These are phyloP conservation scores for Hemistola chrysoprasaria DNA, from an alignment of 2,888 invertebrate species.

Conservation along the genomic window DNA sequence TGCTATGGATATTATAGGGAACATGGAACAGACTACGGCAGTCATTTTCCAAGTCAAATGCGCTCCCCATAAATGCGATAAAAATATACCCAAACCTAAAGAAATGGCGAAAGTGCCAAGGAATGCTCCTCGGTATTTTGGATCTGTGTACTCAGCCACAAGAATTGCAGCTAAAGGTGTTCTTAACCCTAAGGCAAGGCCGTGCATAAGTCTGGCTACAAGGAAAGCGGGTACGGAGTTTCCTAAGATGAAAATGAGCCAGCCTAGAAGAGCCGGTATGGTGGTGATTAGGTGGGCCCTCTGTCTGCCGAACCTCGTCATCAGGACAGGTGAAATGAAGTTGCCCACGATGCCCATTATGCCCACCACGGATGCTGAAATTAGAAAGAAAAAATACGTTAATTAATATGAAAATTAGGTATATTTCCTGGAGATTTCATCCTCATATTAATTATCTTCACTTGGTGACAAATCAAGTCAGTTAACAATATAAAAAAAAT, in stretches of 20 bases:
- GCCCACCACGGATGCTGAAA: conserved; percentile 71
- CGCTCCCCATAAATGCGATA: conserved; percentile 85
- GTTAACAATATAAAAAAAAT: too few species aligned
- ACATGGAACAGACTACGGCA: conserved; percentile 75
- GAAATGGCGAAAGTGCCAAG: conserved; percentile 84
- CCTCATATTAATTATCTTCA: too few species aligned
- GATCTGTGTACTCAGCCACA: conserved; percentile 83
- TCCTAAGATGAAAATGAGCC: conserved; percentile 67
- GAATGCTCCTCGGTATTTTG: conserved; percentile 84
- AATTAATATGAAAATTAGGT: too few species aligned
- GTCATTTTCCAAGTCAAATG: conserved; percentile 83
- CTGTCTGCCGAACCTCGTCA: conserved; percentile 83
- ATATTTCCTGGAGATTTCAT: too few species aligned
- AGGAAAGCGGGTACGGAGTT: conserved; percentile 68
- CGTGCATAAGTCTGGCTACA: conserved; percentile 67
- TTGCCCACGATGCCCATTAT: conserved; percentile 75
- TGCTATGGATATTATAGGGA: conserved; percentile 74
- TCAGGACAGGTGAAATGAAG: conserved; percentile 74
- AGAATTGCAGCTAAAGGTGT: conserved; percentile 79
- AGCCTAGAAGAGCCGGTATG: conserved; percentile 74
- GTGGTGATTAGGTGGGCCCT: conserved; percentile 76
- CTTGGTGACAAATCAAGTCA: too few species aligned
- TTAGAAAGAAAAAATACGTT: too few species aligned
- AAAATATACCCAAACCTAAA: conserved; percentile 83
- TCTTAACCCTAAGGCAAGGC: conserved; percentile 78